A percentile compares a stretch with the other conserved stretches of the same genome.
Evolutionary conservation across 2,113 vertebrate species (phyloP).

Genomic region (Phaethon lepturus): DNA sequence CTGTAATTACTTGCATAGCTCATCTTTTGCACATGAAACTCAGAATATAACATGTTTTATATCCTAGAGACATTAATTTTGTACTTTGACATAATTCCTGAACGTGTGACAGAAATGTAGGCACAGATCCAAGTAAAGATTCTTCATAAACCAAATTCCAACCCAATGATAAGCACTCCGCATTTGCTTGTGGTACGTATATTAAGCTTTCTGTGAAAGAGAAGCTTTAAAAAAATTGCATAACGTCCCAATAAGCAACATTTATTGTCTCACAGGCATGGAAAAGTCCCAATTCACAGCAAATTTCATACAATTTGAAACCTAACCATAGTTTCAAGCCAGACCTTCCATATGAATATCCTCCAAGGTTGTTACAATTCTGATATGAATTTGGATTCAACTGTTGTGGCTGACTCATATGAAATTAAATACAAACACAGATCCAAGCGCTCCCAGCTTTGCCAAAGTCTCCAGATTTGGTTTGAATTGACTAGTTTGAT

Average conservation of each 20-base stretch:
- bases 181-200: background rate
- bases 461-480: background rate
- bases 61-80: background rate
- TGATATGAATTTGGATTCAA: slow-evolving; percentile 22
- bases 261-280: slow-evolving; percentile 8
- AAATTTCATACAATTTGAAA: slow-evolving; percentile 4
- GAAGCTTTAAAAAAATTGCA: background rate
- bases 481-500: background rate
- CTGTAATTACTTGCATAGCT: fast-evolving
- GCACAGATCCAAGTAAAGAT: background rate
- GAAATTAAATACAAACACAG: background rate
- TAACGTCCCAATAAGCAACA: background rate
- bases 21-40: background rate
- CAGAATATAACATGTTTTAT: background rate
- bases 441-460: background rate
- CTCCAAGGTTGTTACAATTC: background rate
- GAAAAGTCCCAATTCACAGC: background rate
- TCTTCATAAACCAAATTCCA: background rate
- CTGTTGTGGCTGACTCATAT: slow-evolving; percentile 18
- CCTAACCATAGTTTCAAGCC: background rate
- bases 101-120: background rate
- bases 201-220: background rate
- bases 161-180: background rate
- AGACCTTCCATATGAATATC: slow-evolving; percentile 10
- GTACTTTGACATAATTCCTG: background rate